phyloP scores from a whole-genome alignment of 2,113 vertebrate genomes.

The Centropus unirufus region DNA sequence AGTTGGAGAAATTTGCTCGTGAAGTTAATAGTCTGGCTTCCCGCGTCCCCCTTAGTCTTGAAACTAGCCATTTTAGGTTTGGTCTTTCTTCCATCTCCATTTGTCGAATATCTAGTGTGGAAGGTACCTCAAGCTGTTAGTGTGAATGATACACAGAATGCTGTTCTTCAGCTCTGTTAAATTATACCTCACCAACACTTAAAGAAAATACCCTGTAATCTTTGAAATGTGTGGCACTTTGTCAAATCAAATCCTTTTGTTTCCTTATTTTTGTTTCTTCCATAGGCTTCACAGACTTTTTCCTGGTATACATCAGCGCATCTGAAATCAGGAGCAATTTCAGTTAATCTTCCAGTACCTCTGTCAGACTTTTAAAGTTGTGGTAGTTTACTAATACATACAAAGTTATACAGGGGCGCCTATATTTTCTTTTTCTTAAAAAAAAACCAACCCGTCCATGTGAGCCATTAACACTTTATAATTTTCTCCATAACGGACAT shows the following conservation, averaged over 20 bases:
- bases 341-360: not conserved
- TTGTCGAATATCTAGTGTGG: not conserved
- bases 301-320: rapidly evolving
- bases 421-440: not conserved
- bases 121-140: not conserved
- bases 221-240: not conserved
- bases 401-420: not conserved
- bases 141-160: not conserved
- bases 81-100: not conserved
- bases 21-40: not conserved
- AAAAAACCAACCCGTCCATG: not conserved
- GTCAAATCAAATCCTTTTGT: not conserved
- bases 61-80: not conserved
- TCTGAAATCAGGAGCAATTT: not conserved
- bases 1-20: not conserved
- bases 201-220: not conserved
- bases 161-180: not conserved
- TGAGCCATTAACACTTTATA: not conserved
- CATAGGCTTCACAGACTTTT: not conserved
- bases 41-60: not conserved
- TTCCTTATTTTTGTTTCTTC: not conserved
- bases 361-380: not conserved
- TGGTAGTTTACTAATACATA: not conserved
- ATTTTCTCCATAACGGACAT: not conserved
- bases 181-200: not conserved